Evolutionary conservation across 92 coral and sea anemone genomes (phyloP).

Genomic region (Actinernus sp.): DNA sequence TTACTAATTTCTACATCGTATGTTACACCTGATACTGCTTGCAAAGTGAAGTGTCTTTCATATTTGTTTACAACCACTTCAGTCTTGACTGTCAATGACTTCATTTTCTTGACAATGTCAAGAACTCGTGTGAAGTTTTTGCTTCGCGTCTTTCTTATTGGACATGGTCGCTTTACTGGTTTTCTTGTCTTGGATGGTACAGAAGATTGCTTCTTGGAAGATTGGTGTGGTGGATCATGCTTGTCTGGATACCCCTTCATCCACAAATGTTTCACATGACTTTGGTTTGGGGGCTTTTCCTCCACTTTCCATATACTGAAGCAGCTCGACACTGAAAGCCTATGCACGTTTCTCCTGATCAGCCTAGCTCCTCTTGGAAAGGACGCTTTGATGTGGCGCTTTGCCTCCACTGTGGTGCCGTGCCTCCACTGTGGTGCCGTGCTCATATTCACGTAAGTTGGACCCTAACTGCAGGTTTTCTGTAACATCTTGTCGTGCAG

Average conservation of each 20-base stretch:
- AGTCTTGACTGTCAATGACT: conserved; percentile 21
- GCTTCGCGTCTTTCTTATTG: conserved; percentile 58
- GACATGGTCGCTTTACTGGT: conserved; percentile 47
- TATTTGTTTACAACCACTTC: conserved; percentile 14
- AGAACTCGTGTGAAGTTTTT: conserved; percentile 48
- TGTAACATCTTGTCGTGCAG: conserved; percentile 60
- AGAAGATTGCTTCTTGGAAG: conserved; percentile 1
- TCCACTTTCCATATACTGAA: conserved; percentile 24
- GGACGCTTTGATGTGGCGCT: conserved; percentile 38
- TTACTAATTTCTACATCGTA: conserved; percentile 32
- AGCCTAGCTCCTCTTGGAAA: conserved; percentile 33
- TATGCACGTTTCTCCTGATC: conserved; percentile 39
- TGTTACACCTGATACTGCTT: conserved; percentile 12
- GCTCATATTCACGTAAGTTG: conserved; percentile 35
- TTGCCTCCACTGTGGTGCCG: conserved; percentile 60
- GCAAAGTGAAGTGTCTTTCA: conserved; percentile 36
- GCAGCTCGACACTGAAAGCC: conserved; percentile 56
- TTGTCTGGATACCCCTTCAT: conserved; percentile 36
- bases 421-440: no score
- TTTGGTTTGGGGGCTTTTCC: conserved; percentile 44
- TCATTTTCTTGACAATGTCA: conserved; percentile 55
- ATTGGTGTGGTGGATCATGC: conserved; percentile 29
- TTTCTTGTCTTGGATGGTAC: conserved; percentile 7
- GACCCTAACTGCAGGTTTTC: conserved; percentile 47
- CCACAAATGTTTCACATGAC: conserved; percentile 22